These are phyloP conservation scores for Hemicentrotus pulcherrimus DNA, from an alignment of 35 echinoderm and acorn worm species.

Conservation along the genomic window DNA sequence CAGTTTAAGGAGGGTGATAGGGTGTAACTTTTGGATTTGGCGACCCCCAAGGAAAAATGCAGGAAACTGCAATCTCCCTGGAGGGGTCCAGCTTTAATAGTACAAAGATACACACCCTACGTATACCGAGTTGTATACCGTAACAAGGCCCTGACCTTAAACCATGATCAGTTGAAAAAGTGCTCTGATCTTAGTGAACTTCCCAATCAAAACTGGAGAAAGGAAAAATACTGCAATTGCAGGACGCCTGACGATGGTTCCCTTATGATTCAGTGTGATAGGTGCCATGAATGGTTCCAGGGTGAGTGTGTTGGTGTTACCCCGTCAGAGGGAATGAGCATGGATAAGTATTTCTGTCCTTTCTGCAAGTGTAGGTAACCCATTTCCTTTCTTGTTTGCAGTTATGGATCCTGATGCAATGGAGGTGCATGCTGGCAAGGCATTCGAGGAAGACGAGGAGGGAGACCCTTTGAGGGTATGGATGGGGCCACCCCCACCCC, in stretches of 20 bases:
- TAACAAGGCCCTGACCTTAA: slow-evolving; percentile 37
- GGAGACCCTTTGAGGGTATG: no score
- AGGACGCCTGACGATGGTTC: background rate
- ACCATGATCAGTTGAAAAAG: slow-evolving; percentile 66
- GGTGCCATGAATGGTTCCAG: background rate
- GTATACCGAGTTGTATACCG: slow-evolving; percentile 51
- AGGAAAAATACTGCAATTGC: background rate
- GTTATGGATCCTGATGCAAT: no score
- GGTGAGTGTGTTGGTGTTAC: background rate
- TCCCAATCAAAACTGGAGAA: background rate
- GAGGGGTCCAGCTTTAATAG: slow-evolving; percentile 65
- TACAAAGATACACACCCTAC: slow-evolving; percentile 42
- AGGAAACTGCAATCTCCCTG: slow-evolving; percentile 59
- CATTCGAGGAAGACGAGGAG: no score
- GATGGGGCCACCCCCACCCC: no score
- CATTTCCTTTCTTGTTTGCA: no score
- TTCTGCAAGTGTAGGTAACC: no score
- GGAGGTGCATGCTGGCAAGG: no score
- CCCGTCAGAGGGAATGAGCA: background rate
- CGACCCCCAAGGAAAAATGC: slow-evolving; percentile 48
- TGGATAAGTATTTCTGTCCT: no score
- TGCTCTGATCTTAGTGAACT: background rate
- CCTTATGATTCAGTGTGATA: slow-evolving; percentile 28
- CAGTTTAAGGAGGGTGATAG: slow-evolving; percentile 41
- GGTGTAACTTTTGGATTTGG: slow-evolving; percentile 62